Evolutionary conservation across 2,113 vertebrate genomes (phyloP), one percentile per base, ranked within the genome.

Genomic region (Orycteropus afer): DNA sequence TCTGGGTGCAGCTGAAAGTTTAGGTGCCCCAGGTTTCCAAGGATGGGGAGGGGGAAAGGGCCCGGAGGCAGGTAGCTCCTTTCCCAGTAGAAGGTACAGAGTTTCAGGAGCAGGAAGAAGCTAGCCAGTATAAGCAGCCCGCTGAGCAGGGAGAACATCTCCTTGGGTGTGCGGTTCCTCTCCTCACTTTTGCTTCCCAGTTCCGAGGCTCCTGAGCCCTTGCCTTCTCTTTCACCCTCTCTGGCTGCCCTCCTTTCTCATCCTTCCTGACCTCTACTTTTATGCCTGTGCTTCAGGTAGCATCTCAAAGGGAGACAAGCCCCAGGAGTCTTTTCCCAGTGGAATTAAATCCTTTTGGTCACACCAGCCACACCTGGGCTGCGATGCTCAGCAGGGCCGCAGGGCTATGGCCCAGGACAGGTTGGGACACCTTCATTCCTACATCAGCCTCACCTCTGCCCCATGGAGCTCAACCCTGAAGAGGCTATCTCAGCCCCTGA

Each of bases 11-110:
- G 47, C 80, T 1, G 97, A 53, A 98, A 98, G 82, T 89, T 96
- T n/a, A 97, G 96, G 45, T 98, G 97, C 96, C 97, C 95, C 40
- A 98, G 76, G 76, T 97, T 98, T 93, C 97, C 98, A 40, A 98
- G 40, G 25, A 98, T 1, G 22, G 96, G 98, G 15, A 97, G 85
- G 1, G 98, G 96, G 61, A 89, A 65, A 2, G 95, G 97, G 15
- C 98, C 98, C 1, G 98, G 97, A 93, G 97, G 98, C 63, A 96
- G 25, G 4, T 0, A 10, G 53, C 86, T 94, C 91, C 95, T 42
- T 32, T 80, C 51, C 96, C 92, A 86, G 79, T 0, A 89, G 61
- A 94, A 83, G 61, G 61, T 5, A 0, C 18, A 12, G n/a, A 93
- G 74, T 77, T 78, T 93, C 86, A 86, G 55, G 67, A 93, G 78